These are phyloP conservation scores for Otolemur garnettii DNA, from an alignment of 2,113 vertebrate species.

Conservation along the genomic window DNA sequence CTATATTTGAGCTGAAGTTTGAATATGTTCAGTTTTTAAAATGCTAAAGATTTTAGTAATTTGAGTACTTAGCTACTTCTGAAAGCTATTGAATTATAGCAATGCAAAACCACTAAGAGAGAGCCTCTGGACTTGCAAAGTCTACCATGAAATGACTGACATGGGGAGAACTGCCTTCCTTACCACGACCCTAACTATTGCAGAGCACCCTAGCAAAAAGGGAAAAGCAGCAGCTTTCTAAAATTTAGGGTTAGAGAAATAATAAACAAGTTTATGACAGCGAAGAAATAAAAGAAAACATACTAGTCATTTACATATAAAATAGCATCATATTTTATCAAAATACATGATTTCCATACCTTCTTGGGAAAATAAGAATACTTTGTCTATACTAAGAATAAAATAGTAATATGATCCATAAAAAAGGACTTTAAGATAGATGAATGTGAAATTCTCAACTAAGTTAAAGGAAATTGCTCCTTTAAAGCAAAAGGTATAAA, in stretches of 20 bases:
- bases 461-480: constrained; percentile 4
- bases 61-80: background rate
- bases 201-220: background rate
- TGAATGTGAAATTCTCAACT: background rate
- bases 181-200: background rate
- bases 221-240: background rate
- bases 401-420: background rate
- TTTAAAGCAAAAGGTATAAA: constrained; percentile 42
- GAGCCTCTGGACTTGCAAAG: background rate
- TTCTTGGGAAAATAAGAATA: background rate
- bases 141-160: background rate
- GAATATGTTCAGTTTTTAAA: background rate
- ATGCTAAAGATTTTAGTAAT: background rate
- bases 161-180: background rate
- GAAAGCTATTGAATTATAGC: background rate
- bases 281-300: background rate
- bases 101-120: background rate
- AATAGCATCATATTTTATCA: background rate
- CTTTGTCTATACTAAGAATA: background rate
- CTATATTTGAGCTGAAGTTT: background rate
- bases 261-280: background rate
- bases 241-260: background rate
- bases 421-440: constrained; percentile 17
- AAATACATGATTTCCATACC: background rate
- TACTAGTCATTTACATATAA: background rate